Evolutionary conservation across 2,797 vertebrate species (phyloP).

Genomic region (Sciaenops ocellatus): DNA sequence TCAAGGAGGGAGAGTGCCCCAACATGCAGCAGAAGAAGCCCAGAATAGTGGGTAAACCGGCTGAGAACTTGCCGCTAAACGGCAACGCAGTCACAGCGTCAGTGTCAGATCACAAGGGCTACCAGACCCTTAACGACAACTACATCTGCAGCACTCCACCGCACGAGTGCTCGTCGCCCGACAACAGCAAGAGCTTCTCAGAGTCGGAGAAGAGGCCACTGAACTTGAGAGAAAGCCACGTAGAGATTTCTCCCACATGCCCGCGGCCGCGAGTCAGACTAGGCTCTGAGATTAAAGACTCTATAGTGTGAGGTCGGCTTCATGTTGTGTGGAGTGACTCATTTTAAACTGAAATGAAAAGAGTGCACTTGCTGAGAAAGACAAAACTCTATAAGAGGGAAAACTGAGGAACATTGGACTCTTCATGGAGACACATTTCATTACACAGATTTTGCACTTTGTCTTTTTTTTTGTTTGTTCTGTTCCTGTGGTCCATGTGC

Average conservation of each 20-base stretch:
- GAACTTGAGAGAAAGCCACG: constrained; percentile 90
- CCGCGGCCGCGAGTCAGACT: constrained; percentile 95
- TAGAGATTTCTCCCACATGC: constrained; percentile 91
- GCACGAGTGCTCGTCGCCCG: constrained; percentile 86
- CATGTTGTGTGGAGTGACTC: constrained; percentile 46
- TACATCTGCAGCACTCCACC: constrained; percentile 89
- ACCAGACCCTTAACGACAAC: constrained; percentile 95
- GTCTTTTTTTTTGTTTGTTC: constrained; percentile 41
- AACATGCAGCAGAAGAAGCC: constrained; percentile 89
- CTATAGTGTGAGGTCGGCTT: constrained; percentile 89
- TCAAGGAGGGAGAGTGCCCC: constrained; percentile 90
- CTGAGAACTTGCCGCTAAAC: constrained; percentile 92
- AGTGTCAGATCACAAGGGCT: constrained; percentile 92
- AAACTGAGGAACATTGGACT: constrained; percentile 64
- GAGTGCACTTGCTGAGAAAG: constrained; percentile 68
- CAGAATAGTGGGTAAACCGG: constrained; percentile 83
- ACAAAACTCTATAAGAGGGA: constrained; percentile 48
- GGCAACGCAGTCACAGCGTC: constrained; percentile 85
- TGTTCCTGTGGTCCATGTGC: constrained; percentile 75
- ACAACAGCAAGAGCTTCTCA: constrained; percentile 87
- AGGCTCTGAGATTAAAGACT: constrained; percentile 97
- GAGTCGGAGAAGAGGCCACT: constrained; percentile 92
- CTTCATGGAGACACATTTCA: constrained; percentile 66
- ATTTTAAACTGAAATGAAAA: constrained; percentile 55
- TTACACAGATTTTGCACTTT: constrained; percentile 84